Conservation (phyloP, 2,888 invertebrate species). For the Acanthacorydalis orientalis region DNA sequence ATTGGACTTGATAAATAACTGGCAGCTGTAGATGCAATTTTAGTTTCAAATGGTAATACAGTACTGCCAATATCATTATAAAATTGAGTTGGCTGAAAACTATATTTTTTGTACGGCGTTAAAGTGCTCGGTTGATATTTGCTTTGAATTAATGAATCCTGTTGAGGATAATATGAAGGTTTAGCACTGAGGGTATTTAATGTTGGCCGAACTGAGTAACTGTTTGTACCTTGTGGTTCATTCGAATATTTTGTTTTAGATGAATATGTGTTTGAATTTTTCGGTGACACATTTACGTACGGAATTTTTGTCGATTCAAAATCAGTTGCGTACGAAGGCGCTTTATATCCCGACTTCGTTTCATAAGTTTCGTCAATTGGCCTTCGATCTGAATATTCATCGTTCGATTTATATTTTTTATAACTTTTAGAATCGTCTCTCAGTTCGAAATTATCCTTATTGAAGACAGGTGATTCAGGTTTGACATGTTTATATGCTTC, state of each 20-base stretch:
- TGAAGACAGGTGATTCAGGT: conserved; percentile 4
- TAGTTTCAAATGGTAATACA: not conserved
- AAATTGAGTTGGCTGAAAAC: conserved; percentile 17
- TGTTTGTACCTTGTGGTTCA: not conserved
- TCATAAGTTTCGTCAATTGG: not conserved
- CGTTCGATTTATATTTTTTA: not conserved
- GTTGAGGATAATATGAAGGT: conserved; percentile 3
- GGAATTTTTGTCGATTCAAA: not conserved
- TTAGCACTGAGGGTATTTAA: conserved; percentile 3
- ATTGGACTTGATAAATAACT: conserved; percentile 1
- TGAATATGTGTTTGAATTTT: not conserved
- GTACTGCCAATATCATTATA: not conserved
- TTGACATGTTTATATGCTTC: not conserved
- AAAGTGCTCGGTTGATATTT: conserved; percentile 25
- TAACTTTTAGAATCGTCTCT: conserved; percentile 10
- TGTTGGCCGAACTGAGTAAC: conserved; percentile 2
- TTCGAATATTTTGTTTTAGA: not conserved
- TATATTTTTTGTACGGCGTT: conserved; percentile 23
- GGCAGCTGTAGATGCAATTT: conserved; percentile 5
- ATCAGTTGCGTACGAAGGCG: not conserved
- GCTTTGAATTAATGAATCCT: not conserved
- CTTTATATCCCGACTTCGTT: not conserved
- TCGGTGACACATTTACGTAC: not conserved
- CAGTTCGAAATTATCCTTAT: conserved; percentile 7
- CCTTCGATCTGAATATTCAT: not conserved